Percentiles rank a stretch among this genome's conserved stretches.
Conservation (phyloP, 2,113 vertebrate species). For the Anhinga rufa region DNA sequence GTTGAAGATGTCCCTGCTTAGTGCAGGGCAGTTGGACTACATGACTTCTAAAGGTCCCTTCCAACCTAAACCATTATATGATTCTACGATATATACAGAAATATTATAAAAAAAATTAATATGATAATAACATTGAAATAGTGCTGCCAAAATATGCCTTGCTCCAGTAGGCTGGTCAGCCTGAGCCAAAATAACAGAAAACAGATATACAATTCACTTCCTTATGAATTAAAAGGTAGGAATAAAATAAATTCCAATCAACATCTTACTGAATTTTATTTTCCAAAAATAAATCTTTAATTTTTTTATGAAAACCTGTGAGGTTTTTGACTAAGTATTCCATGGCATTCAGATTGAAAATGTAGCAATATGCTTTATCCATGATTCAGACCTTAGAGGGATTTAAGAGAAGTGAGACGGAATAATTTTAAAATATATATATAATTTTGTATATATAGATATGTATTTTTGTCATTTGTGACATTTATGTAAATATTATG, state of each 20-base stretch:
- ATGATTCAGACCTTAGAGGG: background rate
- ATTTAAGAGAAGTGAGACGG: background rate
- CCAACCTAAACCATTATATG: too few relatives aligned
- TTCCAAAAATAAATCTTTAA: background rate
- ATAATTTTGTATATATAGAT: background rate
- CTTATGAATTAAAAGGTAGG: background rate
- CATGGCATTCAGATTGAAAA: background rate
- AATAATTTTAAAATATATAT: background rate
- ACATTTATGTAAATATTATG: background rate
- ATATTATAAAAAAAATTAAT: background rate
- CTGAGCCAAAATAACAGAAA: background rate
- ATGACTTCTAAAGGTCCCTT: too few relatives aligned
- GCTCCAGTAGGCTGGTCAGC: background rate
- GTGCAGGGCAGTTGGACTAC: too few relatives aligned
- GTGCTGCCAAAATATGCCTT: background rate
- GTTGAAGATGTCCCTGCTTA: too few relatives aligned
- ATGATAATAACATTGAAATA: background rate
- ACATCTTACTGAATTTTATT: background rate
- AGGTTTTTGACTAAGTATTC: background rate
- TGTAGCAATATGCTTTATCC: background rate
- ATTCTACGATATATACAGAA: background rate
- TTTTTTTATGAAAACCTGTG: background rate
- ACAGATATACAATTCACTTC: background rate
- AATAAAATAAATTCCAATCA: background rate
- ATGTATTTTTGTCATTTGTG: background rate